phyloP scores from a whole-genome alignment of 2,888 invertebrate genomes.

The Caenorhabditis sp. region DNA sequence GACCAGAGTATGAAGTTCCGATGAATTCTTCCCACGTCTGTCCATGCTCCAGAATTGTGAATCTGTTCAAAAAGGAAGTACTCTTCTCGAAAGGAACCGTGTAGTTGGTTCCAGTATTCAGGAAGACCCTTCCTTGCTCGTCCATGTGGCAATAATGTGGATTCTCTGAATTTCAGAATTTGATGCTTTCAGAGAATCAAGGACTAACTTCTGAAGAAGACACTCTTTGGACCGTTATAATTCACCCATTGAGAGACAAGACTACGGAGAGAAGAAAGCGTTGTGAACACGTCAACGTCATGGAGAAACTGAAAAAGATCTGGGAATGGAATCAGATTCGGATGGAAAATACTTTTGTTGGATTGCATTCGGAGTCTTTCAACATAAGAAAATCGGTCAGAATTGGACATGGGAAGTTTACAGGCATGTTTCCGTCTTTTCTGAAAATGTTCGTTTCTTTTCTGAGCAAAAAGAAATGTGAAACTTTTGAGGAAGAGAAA shows the following conservation, averaged over 20 bases:
- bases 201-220: constrained; percentile 26
- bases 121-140: constrained; percentile 11
- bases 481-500: constrained; percentile 20
- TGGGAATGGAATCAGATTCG: background rate
- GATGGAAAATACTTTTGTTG: constrained; percentile 14
- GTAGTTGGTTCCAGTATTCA: constrained; percentile 45
- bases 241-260: constrained; percentile 47
- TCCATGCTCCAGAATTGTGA: constrained; percentile 35
- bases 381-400: constrained; percentile 39
- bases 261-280: constrained; percentile 42
- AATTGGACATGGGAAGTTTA: constrained; percentile 9
- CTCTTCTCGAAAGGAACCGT: constrained; percentile 44
- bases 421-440: constrained; percentile 19
- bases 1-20: constrained; percentile 34
- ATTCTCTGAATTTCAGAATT: constrained; percentile 9
- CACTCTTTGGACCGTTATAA: constrained; percentile 19
- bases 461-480: background rate
- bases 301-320: constrained; percentile 43
- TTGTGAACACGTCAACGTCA: constrained; percentile 51
- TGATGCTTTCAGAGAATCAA: too few relatives aligned
- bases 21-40: constrained; percentile 47
- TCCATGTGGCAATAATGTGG: constrained; percentile 42
- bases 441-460: background rate
- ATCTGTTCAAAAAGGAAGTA: constrained; percentile 26
- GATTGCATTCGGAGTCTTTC: constrained; percentile 22